Evolutionary conservation across 1,140 invertebrate genomes (phyloP), one percentile per base, ranked within the genome.

Genomic region (Caenorhabditis brenneri): DNA sequence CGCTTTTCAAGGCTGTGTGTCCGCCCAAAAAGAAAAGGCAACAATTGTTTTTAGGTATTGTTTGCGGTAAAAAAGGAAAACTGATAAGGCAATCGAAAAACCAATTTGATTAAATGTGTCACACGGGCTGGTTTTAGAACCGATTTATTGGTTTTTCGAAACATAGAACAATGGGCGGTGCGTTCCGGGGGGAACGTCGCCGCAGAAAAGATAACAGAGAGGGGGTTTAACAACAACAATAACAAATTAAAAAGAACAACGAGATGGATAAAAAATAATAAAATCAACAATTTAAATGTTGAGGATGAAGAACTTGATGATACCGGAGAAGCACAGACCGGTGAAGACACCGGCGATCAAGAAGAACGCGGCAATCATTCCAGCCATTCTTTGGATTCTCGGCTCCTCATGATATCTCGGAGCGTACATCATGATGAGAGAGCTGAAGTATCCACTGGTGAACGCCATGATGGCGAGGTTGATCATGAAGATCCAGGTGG

Each of bases 371-470:
- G 94, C 96, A 91, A 96, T 95, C 96, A 98, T 99, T 39, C 96
- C 97, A 2, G 97, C 97, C 10, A 94, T 94, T 0, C 94, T 92
- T n/a, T 65, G 58, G 22, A 65, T 65, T 33, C 58, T 33, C 31
- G 58, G 58, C 31, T 65, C 58, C 10, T 33, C 31, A 31, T 65
- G 58, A n/a, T 96, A 96, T 36, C 94, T 94, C 65, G 96, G 94
- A 83, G 96, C 95, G 92, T 97, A 98, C 96, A 98, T 98, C 96
- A 99, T 98, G 55, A 94, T 94, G 24, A 98, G 91, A 7, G 96
- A 96, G 88, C 95, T 96, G 86, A 94, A 94, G 91, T 99, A 98
- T 0, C 97, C 97, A 82, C 94, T 95, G 33, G 94, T 95, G 84
- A 96, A 92, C 29, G 95, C 95, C 92, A 98, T 93, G 0, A 95